Evolutionary conservation across 2,113 vertebrate species (phyloP).

Genomic region (Columba livia): DNA sequence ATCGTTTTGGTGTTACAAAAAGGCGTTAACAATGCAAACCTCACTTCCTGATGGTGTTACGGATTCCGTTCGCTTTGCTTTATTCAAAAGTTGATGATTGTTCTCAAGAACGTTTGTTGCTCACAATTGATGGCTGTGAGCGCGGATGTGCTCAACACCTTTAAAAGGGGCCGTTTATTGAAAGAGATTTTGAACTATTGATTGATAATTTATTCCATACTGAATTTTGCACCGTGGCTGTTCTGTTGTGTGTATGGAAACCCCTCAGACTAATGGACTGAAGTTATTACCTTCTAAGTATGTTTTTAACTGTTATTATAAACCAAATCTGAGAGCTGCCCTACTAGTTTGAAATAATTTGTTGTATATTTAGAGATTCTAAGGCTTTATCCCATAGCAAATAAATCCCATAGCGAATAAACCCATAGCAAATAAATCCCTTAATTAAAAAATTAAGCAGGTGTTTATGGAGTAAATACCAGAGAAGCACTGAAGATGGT

Average conservation of each 20-base stretch:
- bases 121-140: not conserved
- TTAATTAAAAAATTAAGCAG: not conserved
- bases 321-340: not conserved
- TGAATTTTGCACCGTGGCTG: not conserved
- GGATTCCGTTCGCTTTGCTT: not conserved
- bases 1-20: not conserved
- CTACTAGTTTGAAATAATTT: not conserved
- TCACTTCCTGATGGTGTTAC: rapidly evolving
- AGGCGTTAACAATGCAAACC: rapidly evolving
- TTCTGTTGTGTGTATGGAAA: not conserved
- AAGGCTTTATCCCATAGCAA: not conserved
- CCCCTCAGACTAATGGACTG: not conserved
- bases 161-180: not conserved
- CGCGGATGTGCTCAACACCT: not conserved
- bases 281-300: not conserved
- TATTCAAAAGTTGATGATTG: rapidly evolving
- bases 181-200: not conserved
- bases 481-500: not conserved
- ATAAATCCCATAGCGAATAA: not conserved
- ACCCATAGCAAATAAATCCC: not conserved
- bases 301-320: not conserved
- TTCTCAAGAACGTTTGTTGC: not conserved
- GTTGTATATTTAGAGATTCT: not conserved
- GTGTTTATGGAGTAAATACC: not conserved
- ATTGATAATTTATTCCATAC: not conserved